phyloP scores from a whole-genome alignment of 2,113 vertebrate genomes.

The Pedionomus torquatus region DNA sequence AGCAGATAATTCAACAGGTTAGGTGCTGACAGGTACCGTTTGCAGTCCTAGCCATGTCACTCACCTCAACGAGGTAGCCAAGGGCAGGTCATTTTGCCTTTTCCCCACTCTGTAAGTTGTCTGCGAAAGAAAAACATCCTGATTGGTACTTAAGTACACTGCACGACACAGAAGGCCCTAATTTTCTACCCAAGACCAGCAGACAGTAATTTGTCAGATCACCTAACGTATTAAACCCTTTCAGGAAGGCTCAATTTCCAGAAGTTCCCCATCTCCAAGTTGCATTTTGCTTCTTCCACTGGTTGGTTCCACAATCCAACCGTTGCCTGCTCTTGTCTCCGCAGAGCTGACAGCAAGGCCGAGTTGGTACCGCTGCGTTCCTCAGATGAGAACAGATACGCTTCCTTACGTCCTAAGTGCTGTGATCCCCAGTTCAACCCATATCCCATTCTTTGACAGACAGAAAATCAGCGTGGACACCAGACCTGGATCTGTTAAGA shows the following conservation, averaged over 20 bases:
- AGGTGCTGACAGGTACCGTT: not conserved
- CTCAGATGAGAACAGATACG: not conserved
- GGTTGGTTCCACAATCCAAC: not conserved
- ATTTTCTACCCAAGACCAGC: not conserved
- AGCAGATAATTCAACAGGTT: not conserved
- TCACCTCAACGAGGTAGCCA: not conserved
- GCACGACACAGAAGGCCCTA: not conserved
- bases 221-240: not conserved
- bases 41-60: not conserved
- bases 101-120: not conserved
- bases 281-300: not conserved
- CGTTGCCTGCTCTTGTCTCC: not conserved
- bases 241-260: not conserved
- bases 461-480: not conserved
- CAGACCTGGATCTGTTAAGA: not conserved
- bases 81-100: not conserved
- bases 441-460: not conserved
- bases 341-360: not conserved
- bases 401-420: not conserved
- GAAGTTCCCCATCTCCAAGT: not conserved
- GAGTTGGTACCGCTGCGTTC: not conserved
- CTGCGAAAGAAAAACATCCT: not conserved
- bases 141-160: not conserved
- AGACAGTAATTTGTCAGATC: not conserved
- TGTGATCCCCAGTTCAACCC: not conserved